These are phyloP conservation scores for Pipistrellus kuhlii DNA, from an alignment of 2,797 vertebrate genomes.

Conservation along the genomic window DNA sequence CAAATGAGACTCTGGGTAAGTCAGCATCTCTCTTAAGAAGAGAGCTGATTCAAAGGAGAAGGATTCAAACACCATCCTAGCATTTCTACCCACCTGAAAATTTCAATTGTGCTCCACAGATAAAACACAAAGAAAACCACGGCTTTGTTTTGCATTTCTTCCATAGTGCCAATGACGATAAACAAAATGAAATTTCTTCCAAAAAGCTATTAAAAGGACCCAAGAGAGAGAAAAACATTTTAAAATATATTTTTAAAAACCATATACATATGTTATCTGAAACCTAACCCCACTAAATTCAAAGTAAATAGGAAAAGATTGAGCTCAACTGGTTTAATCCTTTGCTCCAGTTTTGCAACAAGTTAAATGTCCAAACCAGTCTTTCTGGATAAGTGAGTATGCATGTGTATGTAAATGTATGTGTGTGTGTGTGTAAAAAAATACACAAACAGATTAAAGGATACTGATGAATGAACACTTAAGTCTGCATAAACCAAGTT, in stretches of 20 bases:
- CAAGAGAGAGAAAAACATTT: slow-evolving; percentile 60
- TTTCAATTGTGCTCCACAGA: slow-evolving; percentile 93
- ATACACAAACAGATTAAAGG: not conserved
- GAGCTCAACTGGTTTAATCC: not conserved
- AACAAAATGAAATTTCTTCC: slow-evolving; percentile 97
- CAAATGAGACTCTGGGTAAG: not conserved
- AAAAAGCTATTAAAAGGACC: slow-evolving; percentile 88
- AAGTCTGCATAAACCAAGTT: not conserved
- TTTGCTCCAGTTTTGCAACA: not conserved
- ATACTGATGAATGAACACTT: not conserved
- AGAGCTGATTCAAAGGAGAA: not conserved
- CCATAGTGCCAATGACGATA: slow-evolving; percentile 93
- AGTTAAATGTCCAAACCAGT: not conserved
- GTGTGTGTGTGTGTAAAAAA: not conserved
- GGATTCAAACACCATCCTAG: not conserved
- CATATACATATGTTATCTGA: not conserved
- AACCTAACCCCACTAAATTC: slow-evolving; percentile 41
- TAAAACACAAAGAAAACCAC: slow-evolving; percentile 98
- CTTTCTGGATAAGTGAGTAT: not conserved
- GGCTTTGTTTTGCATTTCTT: slow-evolving; percentile 96
- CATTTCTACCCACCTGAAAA: slow-evolving; percentile 91
- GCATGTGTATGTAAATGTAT: not conserved
- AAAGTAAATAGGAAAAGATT: slow-evolving; percentile 26
- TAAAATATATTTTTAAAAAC: not conserved
- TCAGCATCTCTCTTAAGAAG: not conserved